phyloP scores from a whole-genome alignment of 2,797 vertebrate genomes.

The Tolypeutes matacus region DNA sequence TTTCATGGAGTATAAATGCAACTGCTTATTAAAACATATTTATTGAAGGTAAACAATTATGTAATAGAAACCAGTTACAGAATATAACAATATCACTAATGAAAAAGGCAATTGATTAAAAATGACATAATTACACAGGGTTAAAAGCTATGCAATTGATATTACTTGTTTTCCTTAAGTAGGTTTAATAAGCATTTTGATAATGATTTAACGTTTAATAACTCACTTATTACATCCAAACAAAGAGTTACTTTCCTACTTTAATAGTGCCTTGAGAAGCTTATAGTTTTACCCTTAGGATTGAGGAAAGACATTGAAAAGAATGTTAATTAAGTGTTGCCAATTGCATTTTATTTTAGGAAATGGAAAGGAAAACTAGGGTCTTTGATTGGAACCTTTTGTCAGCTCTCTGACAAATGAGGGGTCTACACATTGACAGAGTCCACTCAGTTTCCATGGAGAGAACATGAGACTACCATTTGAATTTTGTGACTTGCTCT shows the following conservation, averaged over 20 bases:
- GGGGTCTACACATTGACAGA: neutral
- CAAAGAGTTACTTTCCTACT: conserved; percentile 70
- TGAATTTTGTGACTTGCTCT: conserved; percentile 62
- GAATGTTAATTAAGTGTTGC: conserved; percentile 72
- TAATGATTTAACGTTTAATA: conserved; percentile 82
- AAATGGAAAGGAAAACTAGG: conserved; percentile 81
- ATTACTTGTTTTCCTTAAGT: conserved; percentile 71
- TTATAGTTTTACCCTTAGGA: conserved; percentile 41
- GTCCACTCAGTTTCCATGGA: conserved; percentile 67
- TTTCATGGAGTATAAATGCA: conserved; percentile 85
- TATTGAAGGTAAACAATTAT: conserved; percentile 84
- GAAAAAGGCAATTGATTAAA: conserved; percentile 82
- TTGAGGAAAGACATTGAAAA: conserved; percentile 76
- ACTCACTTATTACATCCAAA: conserved; percentile 76
- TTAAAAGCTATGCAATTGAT: conserved; percentile 80
- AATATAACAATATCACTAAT: conserved; percentile 79
- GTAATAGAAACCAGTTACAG: conserved; percentile 81
- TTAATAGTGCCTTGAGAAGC: conserved; percentile 51
- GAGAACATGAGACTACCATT: conserved; percentile 55
- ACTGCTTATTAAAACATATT: conserved; percentile 86
- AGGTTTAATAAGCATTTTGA: conserved; percentile 82
- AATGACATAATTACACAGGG: conserved; percentile 81
- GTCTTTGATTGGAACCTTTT: conserved; percentile 81
- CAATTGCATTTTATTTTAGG: conserved; percentile 65
- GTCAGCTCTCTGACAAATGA: conserved; percentile 78